Percentiles rank a stretch among this genome's conserved stretches.
Evolutionary conservation across 2,797 vertebrate genomes (phyloP).

Genomic region (Clamator glandarius): DNA sequence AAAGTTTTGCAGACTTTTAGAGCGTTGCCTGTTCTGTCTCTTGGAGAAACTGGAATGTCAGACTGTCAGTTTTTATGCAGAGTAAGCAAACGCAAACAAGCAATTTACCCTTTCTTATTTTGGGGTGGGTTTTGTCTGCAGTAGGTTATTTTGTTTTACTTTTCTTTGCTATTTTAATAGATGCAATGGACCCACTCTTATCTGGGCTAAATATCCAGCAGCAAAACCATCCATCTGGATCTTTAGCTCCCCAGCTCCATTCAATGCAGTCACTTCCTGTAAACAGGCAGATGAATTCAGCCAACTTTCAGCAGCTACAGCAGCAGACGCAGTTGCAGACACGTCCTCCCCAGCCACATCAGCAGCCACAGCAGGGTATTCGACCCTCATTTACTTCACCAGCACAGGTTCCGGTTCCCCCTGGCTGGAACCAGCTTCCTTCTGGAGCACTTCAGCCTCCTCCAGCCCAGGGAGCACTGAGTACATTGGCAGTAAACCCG

Average conservation of each 20-base stretch:
- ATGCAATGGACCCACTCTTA: slow-evolving; percentile 92
- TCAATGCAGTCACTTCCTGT: slow-evolving; percentile 90
- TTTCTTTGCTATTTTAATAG: slow-evolving; percentile 77
- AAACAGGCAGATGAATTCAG: slow-evolving; percentile 90
- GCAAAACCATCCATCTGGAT: slow-evolving; percentile 88
- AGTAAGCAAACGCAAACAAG: not conserved
- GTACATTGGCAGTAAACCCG: slow-evolving; percentile 81
- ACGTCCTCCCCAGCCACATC: slow-evolving; percentile 88
- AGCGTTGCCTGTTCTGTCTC: not conserved
- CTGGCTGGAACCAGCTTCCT: slow-evolving; percentile 95
- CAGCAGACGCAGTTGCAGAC: slow-evolving; percentile 87
- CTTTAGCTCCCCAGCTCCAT: slow-evolving; percentile 90
- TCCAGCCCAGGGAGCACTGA: slow-evolving; percentile 84
- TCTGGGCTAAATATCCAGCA: slow-evolving; percentile 87
- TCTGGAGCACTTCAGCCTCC: slow-evolving; percentile 90
- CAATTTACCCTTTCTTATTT: not conserved
- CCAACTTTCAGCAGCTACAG: slow-evolving; percentile 87
- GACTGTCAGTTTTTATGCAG: not conserved
- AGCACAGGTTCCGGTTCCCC: slow-evolving; percentile 90
- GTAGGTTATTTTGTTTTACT: slow-evolving; percentile 15
- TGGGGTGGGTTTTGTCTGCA: not conserved
- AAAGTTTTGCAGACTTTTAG: not conserved
- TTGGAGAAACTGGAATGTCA: not conserved
- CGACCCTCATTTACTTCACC: slow-evolving; percentile 91
- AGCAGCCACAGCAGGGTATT: slow-evolving; percentile 86